Evolutionary conservation across 2,888 invertebrate genomes (phyloP), one percentile per base, ranked within the genome.

Genomic region (Steinernema hermaphroditum): DNA sequence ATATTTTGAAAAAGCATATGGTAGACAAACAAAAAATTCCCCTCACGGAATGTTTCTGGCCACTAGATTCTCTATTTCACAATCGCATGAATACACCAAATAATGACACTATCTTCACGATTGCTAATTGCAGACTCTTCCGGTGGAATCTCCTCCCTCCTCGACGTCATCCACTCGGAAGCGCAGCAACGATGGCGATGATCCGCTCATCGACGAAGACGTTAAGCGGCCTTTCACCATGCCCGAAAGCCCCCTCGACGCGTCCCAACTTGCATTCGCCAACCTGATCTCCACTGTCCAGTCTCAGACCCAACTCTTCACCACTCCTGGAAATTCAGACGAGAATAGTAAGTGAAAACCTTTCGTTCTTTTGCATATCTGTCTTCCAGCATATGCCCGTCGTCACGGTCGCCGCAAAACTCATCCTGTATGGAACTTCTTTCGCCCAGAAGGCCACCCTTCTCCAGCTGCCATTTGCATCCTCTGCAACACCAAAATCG

Each of bases 341-440:
- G 4, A 62, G 14, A 6, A 16, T 32, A 16, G 4, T 32, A 2
- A 32, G 16, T 27, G 16, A 16, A 32, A 29, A 29, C 9, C 12
- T 16, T 27, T 29, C 46, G 46, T 9, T 16, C 6, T 19, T 2
- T 6, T 19, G 46, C 6, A 19, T 4, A 19, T 9, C 46, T 9
- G 4, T 6, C n/a, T n/a, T 46, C n/a, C 16, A 19, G 22, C 4
- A 4, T 19, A 9, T 16, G 46, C 16, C n/a, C 62, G 62, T n/a
- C 62, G 62, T 16, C 62, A 62, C 27, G 62, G 62, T 29, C 62
- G 62, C 16, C 62, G 62, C 8, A 62, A 62, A 62, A 62, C 62
- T 1, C 62, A 62, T 29, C 62, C 62, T 4, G 62, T 62, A 9
- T 62, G 62, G 62, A 62, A 62, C 19, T 32, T 62, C 16, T 62